These are phyloP conservation scores for Miltochrista miniata DNA, from an alignment of 2,888 invertebrate species.

Conservation along the genomic window DNA sequence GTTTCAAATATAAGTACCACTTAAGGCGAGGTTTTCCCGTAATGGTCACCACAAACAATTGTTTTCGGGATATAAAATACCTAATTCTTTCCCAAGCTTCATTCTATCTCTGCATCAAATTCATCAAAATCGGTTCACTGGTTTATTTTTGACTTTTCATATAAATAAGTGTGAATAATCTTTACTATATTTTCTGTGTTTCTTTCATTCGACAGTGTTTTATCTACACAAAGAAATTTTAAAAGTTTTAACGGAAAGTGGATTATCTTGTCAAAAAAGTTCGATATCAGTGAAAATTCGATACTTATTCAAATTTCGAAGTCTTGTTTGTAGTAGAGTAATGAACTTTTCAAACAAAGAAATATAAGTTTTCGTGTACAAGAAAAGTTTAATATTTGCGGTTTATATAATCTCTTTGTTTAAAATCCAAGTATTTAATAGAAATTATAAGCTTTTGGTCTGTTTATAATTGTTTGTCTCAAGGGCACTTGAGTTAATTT, in stretches of 20 bases:
- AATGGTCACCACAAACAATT: too few species aligned
- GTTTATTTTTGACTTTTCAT: too few species aligned
- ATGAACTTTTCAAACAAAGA: conserved; percentile 14
- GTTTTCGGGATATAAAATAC: too few species aligned
- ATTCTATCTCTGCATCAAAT: too few species aligned
- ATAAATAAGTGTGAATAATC: too few species aligned
- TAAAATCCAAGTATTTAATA: conserved; percentile 11
- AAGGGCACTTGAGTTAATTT: not conserved
- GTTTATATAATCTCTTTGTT: conserved; percentile 8
- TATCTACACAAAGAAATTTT: too few species aligned
- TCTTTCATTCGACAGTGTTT: too few species aligned
- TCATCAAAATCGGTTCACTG: too few species aligned
- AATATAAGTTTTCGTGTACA: conserved; percentile 6
- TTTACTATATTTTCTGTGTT: too few species aligned
- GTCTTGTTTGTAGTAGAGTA: conserved; percentile 13
- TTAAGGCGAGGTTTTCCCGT: too few species aligned
- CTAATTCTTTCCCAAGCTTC: too few species aligned
- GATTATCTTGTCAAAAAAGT: not conserved
- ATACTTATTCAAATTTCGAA: not conserved
- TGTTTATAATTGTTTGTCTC: not conserved
- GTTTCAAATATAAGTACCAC: too few species aligned
- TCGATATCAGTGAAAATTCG: not conserved
- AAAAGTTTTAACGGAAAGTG: not conserved
- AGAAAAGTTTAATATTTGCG: conserved; percentile 13
- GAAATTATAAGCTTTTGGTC: not conserved